Evolutionary conservation across 2,797 vertebrate species (phyloP).

Genomic region (Pipistrellus nathusii): DNA sequence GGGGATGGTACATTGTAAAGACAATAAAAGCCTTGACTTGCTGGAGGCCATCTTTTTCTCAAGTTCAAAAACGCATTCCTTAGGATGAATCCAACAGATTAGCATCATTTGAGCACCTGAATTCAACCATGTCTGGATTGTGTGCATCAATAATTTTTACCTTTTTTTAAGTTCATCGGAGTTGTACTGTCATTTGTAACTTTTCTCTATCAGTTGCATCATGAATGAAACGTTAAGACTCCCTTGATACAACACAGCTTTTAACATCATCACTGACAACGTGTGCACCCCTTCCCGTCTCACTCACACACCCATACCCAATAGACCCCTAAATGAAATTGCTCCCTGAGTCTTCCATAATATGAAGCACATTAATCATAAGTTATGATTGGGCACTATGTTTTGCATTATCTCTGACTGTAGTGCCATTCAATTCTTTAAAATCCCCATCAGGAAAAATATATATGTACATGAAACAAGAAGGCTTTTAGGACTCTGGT

Average conservation of each 20-base stretch:
- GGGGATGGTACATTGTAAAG: background rate
- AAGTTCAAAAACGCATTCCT: constrained; percentile 7
- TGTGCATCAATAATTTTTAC: background rate
- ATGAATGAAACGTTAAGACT: constrained; percentile 54
- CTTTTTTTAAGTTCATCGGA: background rate
- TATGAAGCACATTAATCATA: constrained; percentile 69
- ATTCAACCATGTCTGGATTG: constrained; percentile 11
- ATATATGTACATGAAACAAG: background rate
- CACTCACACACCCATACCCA: constrained; percentile 55
- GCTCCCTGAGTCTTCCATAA: constrained; percentile 29
- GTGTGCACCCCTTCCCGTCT: background rate
- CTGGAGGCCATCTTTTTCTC: background rate
- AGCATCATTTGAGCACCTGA: background rate
- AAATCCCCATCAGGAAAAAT: constrained; percentile 45
- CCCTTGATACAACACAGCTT: constrained; percentile 36
- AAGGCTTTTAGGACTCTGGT: constrained; percentile 25
- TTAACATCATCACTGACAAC: constrained; percentile 51
- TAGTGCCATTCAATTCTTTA: constrained; percentile 66
- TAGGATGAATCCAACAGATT: background rate
- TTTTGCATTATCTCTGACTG: constrained; percentile 69
- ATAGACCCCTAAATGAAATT: constrained; percentile 39
- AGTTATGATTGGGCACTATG: constrained; percentile 61
- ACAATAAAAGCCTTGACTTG: background rate
- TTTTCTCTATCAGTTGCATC: constrained; percentile 47
- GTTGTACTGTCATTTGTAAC: constrained; percentile 48